These are phyloP conservation scores for Chelonia mydas DNA, from an alignment of 2,797 vertebrate species.

Conservation along the genomic window DNA sequence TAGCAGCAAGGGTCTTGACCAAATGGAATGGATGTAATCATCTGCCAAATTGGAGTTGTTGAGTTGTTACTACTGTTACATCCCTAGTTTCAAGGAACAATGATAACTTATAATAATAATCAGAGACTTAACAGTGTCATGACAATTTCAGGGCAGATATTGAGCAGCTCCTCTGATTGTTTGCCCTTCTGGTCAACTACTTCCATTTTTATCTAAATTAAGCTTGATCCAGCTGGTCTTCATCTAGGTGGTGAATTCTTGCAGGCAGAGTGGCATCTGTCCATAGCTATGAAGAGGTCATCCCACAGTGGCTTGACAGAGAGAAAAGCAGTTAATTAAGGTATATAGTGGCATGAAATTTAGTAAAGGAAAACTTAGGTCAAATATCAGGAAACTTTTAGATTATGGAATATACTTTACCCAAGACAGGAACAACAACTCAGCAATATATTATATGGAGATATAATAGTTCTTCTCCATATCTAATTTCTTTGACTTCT, in stretches of 20 bases:
- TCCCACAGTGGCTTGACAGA: neutral
- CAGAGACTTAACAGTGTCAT: neutral
- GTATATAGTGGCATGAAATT: neutral
- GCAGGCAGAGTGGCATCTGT: neutral
- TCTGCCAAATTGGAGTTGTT: neutral
- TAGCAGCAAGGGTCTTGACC: neutral
- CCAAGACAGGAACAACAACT: neutral
- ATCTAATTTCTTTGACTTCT: neutral
- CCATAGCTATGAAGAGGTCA: neutral
- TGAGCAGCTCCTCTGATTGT: neutral
- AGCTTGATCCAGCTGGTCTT: neutral
- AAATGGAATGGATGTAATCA: neutral
- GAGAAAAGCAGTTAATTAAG: neutral
- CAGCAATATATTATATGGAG: neutral
- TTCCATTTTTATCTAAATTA: neutral
- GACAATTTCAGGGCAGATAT: neutral
- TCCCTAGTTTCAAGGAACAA: neutral
- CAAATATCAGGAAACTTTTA: neutral
- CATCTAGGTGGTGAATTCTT: neutral
- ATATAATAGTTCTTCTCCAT: neutral
- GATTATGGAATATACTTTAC: neutral
- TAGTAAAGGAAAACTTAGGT: neutral
- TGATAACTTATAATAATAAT: neutral
- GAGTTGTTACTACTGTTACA: constrained; percentile 4
- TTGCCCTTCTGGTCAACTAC: neutral